Conservation (phyloP, 64 coral and sea anemone genomes). For the Actinia tenebrosa region DNA sequence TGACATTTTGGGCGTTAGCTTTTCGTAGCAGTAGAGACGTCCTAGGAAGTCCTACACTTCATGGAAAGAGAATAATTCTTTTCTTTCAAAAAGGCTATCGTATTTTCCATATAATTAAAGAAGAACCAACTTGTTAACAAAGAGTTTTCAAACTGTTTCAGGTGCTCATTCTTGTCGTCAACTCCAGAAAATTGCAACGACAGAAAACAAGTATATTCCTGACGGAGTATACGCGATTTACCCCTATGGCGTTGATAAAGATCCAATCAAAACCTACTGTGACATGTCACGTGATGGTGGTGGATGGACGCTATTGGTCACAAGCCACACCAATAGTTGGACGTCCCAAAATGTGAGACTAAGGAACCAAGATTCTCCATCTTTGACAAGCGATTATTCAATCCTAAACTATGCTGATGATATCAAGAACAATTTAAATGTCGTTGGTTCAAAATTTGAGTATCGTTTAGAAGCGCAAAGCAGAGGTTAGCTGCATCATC, state of each 20-base stretch:
- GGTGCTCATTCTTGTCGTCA: conserved; percentile 63
- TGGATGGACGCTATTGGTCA: conserved; percentile 87
- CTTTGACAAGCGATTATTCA: conserved; percentile 48
- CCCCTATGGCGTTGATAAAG: conserved; percentile 8
- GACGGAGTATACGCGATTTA: conserved; percentile 71
- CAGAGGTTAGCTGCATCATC: conserved; percentile 17
- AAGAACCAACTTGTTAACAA: no score
- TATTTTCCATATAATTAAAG: no score
- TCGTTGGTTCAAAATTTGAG: conserved; percentile 62
- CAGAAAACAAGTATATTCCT: conserved; percentile 20
- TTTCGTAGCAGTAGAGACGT: no score
- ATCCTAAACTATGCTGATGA: conserved; percentile 62
- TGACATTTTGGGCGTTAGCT: no score
- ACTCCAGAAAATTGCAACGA: conserved; percentile 33
- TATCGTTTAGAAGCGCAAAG: conserved; percentile 80
- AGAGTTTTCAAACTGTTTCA: neutral
- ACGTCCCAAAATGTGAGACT: conserved; percentile 47
- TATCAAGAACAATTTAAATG: conserved; percentile 66
- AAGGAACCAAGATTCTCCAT: conserved; percentile 33
- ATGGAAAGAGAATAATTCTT: no score
- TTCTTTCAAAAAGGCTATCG: no score
- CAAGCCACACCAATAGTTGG: conserved; percentile 78
- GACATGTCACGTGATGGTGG: conserved; percentile 92
- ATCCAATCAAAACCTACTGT: conserved; percentile 46
- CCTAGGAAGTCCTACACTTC: no score